Conservation (phyloP, 2,888 invertebrate genomes). For the Meganola albula region DNA sequence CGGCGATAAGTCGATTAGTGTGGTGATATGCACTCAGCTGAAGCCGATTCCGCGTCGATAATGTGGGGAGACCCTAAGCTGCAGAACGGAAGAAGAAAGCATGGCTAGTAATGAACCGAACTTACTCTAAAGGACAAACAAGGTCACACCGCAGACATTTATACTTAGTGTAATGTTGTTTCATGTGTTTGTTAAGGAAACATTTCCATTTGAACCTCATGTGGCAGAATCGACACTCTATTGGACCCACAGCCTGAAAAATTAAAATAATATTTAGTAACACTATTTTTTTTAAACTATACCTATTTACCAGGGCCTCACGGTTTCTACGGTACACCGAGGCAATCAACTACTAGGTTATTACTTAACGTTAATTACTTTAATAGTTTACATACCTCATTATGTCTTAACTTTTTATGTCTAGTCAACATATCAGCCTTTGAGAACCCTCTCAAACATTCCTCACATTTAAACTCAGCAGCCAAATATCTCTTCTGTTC, state of each 20-base stretch:
- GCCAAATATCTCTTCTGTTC: constrained; percentile 43
- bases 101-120: constrained; percentile 1
- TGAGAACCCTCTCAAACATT: constrained; percentile 55
- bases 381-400: constrained; percentile 47
- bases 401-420: constrained; percentile 47
- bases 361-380: too few relatives aligned
- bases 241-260: constrained; percentile 33
- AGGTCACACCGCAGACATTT: constrained; percentile 40
- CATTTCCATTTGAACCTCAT: constrained; percentile 49
- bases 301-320: too few relatives aligned
- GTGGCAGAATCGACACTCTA: constrained; percentile 48
- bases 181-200: constrained; percentile 42
- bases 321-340: too few relatives aligned
- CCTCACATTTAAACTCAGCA: constrained; percentile 45
- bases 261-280: not conserved
- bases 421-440: constrained; percentile 51
- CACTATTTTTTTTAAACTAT: too few relatives aligned
- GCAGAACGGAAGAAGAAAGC: not conserved
- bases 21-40: too few relatives aligned
- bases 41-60: too few relatives aligned
- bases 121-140: constrained; percentile 34
- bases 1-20: too few relatives aligned
- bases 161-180: constrained; percentile 41
- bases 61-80: too few relatives aligned
- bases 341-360: too few relatives aligned